A percentile compares a stretch with the other conserved stretches of the same genome.
phyloP scores from a whole-genome alignment of 2,797 vertebrate species.

The Macrochelys suwanniensis region DNA sequence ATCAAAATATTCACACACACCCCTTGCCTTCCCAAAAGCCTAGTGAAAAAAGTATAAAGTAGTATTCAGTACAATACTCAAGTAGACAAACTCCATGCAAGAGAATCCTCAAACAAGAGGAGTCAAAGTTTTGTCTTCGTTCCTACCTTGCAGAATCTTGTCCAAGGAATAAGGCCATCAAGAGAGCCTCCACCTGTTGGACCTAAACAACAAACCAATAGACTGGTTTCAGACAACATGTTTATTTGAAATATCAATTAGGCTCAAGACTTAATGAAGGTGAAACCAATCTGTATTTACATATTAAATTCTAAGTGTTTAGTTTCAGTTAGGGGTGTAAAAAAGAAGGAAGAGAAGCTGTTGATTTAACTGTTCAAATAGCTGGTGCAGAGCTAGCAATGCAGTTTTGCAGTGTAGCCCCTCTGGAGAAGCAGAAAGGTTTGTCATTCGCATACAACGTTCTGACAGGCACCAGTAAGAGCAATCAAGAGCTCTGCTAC shows the following conservation, averaged over 20 bases:
- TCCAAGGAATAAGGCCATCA: conserved; percentile 93
- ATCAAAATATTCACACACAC: neutral
- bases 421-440: neutral
- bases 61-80: neutral
- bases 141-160: conserved; percentile 95
- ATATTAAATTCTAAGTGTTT: neutral
- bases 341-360: neutral
- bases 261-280: neutral
- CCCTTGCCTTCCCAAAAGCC: neutral
- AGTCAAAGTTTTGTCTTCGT: neutral
- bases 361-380: neutral
- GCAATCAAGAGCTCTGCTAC: neutral
- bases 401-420: neutral
- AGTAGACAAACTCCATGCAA: neutral
- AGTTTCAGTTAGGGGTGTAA: neutral
- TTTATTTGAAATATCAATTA: neutral
- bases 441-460: too few relatives aligned
- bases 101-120: neutral
- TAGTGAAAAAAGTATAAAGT: neutral
- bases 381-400: neutral
- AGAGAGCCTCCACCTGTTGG: conserved; percentile 77
- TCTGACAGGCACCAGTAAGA: neutral
- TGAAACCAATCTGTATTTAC: neutral
- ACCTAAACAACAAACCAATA: conserved; percentile 77
- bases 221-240: neutral